phyloP scores from a whole-genome alignment of 2,888 invertebrate species.

The Phalangium opilio region DNA sequence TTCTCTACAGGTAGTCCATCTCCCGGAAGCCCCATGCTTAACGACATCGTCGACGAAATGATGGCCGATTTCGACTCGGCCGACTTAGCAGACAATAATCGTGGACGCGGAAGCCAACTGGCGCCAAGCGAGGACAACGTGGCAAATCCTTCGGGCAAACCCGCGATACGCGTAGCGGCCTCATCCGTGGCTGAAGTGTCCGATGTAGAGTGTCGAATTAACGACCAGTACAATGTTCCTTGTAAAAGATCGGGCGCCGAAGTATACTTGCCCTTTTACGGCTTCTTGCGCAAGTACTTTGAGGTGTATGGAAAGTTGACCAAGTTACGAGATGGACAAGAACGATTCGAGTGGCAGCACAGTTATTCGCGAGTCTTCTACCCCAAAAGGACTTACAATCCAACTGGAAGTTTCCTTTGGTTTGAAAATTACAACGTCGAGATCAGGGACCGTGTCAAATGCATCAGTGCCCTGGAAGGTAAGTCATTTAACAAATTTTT shows the following conservation, averaged over 20 bases:
- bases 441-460: constrained; percentile 85
- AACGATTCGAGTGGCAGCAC: constrained; percentile 85
- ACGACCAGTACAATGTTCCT: constrained; percentile 64
- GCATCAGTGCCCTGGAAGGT: constrained; percentile 82
- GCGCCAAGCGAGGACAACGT: background rate
- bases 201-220: constrained; percentile 51
- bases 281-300: constrained; percentile 82
- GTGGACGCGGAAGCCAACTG: background rate
- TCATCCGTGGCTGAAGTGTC: constrained; percentile 1
- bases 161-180: too few species aligned
- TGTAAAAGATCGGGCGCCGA: constrained; percentile 60
- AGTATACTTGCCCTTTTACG: constrained; percentile 73
- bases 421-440: constrained; percentile 98
- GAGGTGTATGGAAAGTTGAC: constrained; percentile 78
- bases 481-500: too few species aligned
- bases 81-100: background rate
- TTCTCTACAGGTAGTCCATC: constrained; percentile 1
- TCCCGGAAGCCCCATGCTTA: background rate
- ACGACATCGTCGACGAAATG: background rate
- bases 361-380: constrained; percentile 80
- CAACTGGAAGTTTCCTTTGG: constrained; percentile 81
- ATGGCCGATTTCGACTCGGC: background rate
- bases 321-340: constrained; percentile 42
- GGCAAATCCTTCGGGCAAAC: background rate
- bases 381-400: constrained; percentile 74